Evolutionary conservation across 1,140 invertebrate genomes (phyloP), one percentile per base, ranked within the genome.

Genomic region (Lethrus apterus): DNA sequence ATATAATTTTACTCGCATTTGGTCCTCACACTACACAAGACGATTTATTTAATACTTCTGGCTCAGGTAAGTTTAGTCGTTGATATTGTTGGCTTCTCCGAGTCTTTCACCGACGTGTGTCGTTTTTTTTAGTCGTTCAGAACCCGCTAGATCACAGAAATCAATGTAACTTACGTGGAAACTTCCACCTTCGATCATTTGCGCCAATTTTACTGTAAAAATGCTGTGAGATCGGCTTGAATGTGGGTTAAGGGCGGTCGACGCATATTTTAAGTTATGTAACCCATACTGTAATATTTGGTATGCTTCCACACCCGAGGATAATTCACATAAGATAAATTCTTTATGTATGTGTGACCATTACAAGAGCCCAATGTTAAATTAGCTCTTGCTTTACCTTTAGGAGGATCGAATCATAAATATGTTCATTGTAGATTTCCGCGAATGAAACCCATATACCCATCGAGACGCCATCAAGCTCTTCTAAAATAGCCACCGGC

Each of bases 361-460:
- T 78, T 73, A 31, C 68, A 82, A 79, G 54, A 75, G 71, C 63
- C 73, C 7, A 87, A 56, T 50, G 75, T 75, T 10, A 83, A 59
- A 3, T 64, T 65, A 51, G 64, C 62, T 56, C 68, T 60, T n/a
- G 62, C 68, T 57, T 70, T 67, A 52, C 49, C 65, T 40, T 65
- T 70, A 38, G 55, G 52, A 24, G 63, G 32, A 36, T 73, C 76
- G 3, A 97, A 70, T 97, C 93, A 62, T 84, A 91, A 0, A 95
- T 80, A 3, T 78, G 75, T 65, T 96, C 93, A 69, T 96, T 96
- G 63, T 97, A 96, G 23, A 97, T 88, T 68, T 97, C 93, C 1
- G 83, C 83, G 67, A 92, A 95, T 0, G 87, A 89, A 0, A 95
- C 77, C 89, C 90, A 93, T 1, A 91, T 71, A 26, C 69, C 62